Base-by-base conservation (phyloP, 2,113 vertebrate genomes). In the Chamaetylas fuelleborni region DNA sequence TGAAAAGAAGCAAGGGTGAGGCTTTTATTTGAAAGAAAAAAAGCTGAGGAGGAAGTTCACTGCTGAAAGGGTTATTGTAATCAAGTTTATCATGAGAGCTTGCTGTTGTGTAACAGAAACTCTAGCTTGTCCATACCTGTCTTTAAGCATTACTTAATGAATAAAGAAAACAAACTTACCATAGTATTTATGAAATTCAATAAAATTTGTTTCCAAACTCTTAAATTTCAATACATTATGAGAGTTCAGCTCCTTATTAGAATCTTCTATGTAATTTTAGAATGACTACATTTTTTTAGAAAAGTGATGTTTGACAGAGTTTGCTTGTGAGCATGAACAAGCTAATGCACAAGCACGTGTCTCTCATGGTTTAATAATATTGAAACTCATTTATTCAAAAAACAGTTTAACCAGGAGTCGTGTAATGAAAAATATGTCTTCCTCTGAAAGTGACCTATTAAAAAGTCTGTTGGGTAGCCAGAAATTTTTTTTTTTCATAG, bases 21-120 rank as follows among this genome's bases (percentile, higher is more conserved):
- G 98, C 96, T 97, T 96, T 97, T 97, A 94, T 88, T 94, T 93
- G 90, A 86, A 92, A 81, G 86, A 45, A 83, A 88, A 90, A 94
- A 86, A 91, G 82, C 95, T 85, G 82, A 97, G 97, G 93, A 98
- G 98, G 98, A 98, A 98, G 98, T 98, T 97, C 83, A 83, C 93
- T 97, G 96, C 97, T 97, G 97, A 96, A 97, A 97, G 96, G 95
- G 95, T 97, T 97, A 97, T 97, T 98, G 96, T 98, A 97, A 98
- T 98, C 97, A 92, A 95, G 94, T 97, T 97, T 97, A 98, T 98
- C 97, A 95, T 94, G 80, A 94, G 97, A 97, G 96, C 95, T 96
- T 97, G 95, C 97, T 96, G 85, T 98, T 98, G 98, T 97, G 98
- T 97, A 98, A 98, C 98, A 98, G 98, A 98, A 98, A 98, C 98